These are phyloP conservation scores for Ochropleura plecta DNA, from an alignment of 2,888 invertebrate species.

Conservation along the genomic window DNA sequence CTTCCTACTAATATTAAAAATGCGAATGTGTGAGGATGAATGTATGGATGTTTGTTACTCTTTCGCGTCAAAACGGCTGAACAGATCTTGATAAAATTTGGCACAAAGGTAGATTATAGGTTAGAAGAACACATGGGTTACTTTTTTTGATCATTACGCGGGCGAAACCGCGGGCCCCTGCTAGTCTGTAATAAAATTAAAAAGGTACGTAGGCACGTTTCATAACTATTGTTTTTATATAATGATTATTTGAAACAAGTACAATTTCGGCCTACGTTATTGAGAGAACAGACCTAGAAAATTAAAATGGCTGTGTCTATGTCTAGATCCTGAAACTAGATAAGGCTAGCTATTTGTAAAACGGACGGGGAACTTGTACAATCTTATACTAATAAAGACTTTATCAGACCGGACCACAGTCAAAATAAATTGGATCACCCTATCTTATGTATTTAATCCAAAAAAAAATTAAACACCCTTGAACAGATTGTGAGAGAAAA, in stretches of 20 bases:
- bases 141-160: too few relatives aligned
- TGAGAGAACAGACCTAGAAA: conserved; percentile 1
- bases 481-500: conserved; percentile 3
- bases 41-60: too few relatives aligned
- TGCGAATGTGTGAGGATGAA: too few relatives aligned
- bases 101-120: too few relatives aligned
- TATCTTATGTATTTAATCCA: conserved; percentile 51
- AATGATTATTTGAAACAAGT: neutral
- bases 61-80: too few relatives aligned
- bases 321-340: conserved; percentile 36
- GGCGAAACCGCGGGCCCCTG: too few relatives aligned
- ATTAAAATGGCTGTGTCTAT: conserved; percentile 4
- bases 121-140: too few relatives aligned
- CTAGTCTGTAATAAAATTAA: too few relatives aligned
- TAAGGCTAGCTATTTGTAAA: conserved; percentile 27
- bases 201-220: too few relatives aligned
- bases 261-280: neutral
- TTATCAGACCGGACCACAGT: conserved; percentile 44
- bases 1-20: too few relatives aligned
- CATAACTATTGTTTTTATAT: neutral
- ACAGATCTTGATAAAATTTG: too few relatives aligned
- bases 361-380: conserved; percentile 20
- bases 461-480: conserved; percentile 18
- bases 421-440: conserved; percentile 61
- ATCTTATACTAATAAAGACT: conserved; percentile 47